These are phyloP conservation scores for Galeruca laticollis DNA, from an alignment of 2,888 invertebrate genomes.

Conservation along the genomic window DNA sequence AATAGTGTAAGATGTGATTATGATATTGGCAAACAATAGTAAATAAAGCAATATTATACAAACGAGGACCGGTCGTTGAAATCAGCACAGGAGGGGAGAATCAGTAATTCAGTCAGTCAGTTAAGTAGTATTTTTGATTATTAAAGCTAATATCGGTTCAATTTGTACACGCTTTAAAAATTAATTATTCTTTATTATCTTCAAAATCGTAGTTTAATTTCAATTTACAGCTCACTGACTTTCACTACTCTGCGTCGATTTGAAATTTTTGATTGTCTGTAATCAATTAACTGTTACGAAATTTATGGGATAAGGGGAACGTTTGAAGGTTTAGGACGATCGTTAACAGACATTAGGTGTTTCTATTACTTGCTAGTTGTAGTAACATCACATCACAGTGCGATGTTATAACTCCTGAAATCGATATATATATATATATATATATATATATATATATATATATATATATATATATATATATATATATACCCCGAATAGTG, in stretches of 20 bases:
- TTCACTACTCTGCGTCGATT: not conserved
- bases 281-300: not conserved
- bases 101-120: too few relatives aligned
- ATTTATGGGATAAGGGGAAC: not conserved
- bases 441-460: slow-evolving; percentile 11
- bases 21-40: too few relatives aligned
- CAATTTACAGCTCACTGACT: too few relatives aligned
- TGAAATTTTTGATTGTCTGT: not conserved
- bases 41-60: too few relatives aligned
- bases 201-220: too few relatives aligned
- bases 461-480: slow-evolving; percentile 9
- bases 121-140: too few relatives aligned
- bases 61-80: too few relatives aligned
- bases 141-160: too few relatives aligned
- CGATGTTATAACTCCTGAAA: not conserved
- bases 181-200: too few relatives aligned
- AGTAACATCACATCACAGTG: not conserved
- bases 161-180: too few relatives aligned
- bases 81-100: too few relatives aligned
- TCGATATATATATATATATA: slow-evolving; percentile 12
- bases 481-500: not conserved
- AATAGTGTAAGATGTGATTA: too few relatives aligned
- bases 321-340: not conserved
- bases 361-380: not conserved
- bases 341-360: not conserved